Evolutionary conservation across 2,113 vertebrate species (phyloP).

Genomic region (Henicopernis longicauda): DNA sequence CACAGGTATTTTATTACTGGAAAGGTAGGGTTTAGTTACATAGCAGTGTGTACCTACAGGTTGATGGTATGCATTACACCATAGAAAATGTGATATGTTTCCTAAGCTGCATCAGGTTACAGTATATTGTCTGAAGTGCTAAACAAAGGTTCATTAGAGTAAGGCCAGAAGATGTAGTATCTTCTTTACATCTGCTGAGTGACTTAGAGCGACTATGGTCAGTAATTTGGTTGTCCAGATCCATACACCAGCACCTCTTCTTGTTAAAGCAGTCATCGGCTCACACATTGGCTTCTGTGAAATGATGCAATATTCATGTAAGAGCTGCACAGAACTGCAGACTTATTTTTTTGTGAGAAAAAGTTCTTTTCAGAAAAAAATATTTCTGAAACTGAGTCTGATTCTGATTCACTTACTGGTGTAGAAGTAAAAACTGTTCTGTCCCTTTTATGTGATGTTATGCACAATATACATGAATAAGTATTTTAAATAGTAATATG

Average conservation of each 20-base stretch:
- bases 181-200: background rate
- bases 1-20: background rate
- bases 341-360: background rate
- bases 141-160: background rate
- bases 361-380: background rate
- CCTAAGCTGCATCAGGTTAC: background rate
- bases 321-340: background rate
- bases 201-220: background rate
- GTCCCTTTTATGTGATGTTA: background rate
- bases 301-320: background rate
- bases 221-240: background rate
- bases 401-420: background rate
- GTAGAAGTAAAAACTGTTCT: background rate
- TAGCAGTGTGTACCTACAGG: background rate
- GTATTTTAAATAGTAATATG: background rate
- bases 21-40: background rate
- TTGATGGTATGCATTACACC: background rate
- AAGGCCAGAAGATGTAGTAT: background rate
- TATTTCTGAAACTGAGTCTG: background rate
- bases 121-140: background rate
- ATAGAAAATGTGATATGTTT: background rate
- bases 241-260: background rate
- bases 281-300: background rate
- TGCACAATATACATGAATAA: background rate
- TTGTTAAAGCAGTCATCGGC: background rate